These are phyloP conservation scores for Macroramphosus scolopax DNA, from an alignment of 2,797 vertebrate genomes.

Conservation along the genomic window DNA sequence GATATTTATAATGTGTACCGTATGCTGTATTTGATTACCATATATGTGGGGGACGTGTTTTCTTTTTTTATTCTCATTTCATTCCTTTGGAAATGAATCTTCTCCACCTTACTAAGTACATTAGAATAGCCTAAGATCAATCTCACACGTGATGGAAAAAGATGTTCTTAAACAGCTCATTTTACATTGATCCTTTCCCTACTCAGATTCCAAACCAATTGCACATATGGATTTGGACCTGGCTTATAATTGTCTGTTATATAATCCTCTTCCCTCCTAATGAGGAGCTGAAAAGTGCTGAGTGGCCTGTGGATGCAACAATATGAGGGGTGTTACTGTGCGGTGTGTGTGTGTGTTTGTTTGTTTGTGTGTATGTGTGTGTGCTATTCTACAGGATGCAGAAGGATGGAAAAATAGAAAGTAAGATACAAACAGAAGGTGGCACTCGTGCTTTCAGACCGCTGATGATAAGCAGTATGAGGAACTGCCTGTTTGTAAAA, in stretches of 20 bases:
- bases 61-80: background rate
- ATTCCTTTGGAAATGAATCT: slow-evolving; percentile 5
- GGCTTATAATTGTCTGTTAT: slow-evolving; percentile 5
- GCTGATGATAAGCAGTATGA: no score
- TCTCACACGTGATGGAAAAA: slow-evolving; percentile 43
- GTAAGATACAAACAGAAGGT: no score
- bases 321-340: slow-evolving; percentile 6
- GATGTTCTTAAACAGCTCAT: slow-evolving; percentile 23
- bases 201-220: slow-evolving; percentile 30
- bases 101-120: slow-evolving; percentile 1
- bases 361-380: no score
- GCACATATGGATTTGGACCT: slow-evolving; percentile 25
- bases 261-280: slow-evolving; percentile 29
- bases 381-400: no score
- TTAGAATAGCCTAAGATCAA: slow-evolving; percentile 19
- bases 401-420: no score
- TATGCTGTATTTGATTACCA: background rate
- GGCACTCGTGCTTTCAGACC: no score
- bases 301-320: slow-evolving; percentile 25
- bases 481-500: no score
- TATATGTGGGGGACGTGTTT: background rate
- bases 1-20: no score
- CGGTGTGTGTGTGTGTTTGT: slow-evolving; percentile 8
- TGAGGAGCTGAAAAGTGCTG: slow-evolving; percentile 34
- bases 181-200: slow-evolving; percentile 44